A percentile compares a stretch with the other conserved stretches of the same genome.
Conservation (phyloP, 2,113 vertebrate genomes). For the Nothocercus julius region DNA sequence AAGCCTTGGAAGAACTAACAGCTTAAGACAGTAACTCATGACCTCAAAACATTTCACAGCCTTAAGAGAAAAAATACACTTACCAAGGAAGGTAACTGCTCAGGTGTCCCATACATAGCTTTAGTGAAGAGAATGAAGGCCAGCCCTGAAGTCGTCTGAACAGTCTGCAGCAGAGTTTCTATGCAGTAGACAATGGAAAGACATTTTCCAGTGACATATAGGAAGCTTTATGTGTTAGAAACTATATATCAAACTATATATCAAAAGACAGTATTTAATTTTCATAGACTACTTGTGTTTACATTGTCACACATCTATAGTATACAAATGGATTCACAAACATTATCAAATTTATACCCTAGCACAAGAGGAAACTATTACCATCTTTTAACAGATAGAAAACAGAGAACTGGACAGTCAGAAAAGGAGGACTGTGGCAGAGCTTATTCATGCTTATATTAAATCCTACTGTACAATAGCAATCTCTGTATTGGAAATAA, state of each 20-base stretch:
- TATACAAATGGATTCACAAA: fast-evolving
- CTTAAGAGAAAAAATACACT: constrained; percentile 62
- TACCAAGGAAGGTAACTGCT: constrained; percentile 85
- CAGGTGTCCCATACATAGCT: constrained; percentile 81
- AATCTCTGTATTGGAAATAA: not conserved
- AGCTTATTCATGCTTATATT: not conserved
- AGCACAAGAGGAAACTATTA: not conserved
- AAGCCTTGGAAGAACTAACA: not conserved
- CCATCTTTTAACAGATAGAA: not conserved
- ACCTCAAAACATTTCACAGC: not conserved
- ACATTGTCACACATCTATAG: not conserved
- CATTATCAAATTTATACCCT: not conserved
- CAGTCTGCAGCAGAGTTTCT: constrained; percentile 89
- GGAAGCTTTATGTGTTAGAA: not conserved
- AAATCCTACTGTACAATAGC: not conserved
- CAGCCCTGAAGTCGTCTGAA: constrained; percentile 91
- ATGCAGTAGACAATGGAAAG: not conserved
- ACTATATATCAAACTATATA: not conserved
- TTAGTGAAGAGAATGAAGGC: constrained; percentile 86
- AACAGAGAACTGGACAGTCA: not conserved
- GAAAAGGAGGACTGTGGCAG: not conserved
- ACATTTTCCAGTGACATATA: not conserved
- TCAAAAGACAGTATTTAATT: not conserved
- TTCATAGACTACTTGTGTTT: not conserved
- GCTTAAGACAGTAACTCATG: not conserved